Percentiles rank a stretch among this genome's conserved stretches.
phyloP scores from a whole-genome alignment of 2,888 invertebrate species.

The Vesta saturnalis region DNA sequence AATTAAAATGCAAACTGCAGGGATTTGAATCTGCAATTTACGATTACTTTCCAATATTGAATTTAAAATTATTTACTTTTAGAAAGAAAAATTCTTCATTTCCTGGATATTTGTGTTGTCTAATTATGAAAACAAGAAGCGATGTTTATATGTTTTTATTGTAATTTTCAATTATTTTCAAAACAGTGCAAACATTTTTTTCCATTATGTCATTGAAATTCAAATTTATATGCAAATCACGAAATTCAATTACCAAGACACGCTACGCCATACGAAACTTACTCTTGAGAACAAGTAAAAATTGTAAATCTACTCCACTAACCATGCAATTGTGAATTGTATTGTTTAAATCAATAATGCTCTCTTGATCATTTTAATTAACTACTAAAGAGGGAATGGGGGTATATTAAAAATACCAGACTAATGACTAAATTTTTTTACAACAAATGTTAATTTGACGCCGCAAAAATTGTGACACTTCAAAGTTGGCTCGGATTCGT shows the following conservation, averaged over 20 bases:
- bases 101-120: no score
- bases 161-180: not conserved
- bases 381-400: no score
- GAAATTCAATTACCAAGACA: conserved; percentile 1
- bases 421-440: no score
- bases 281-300: no score
- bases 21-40: not conserved
- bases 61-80: not conserved
- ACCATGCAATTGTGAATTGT: not conserved
- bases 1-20: conserved; percentile 11
- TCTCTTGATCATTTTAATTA: no score
- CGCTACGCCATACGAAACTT: not conserved
- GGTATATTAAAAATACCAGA: no score
- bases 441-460: no score
- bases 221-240: not conserved
- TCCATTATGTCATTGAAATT: not conserved
- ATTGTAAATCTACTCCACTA: not conserved
- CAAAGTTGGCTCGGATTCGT: no score
- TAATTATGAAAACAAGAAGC: no score
- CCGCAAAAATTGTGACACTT: no score
- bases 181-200: not conserved
- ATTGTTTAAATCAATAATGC: no score
- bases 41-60: not conserved
- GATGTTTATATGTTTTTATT: no score
- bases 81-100: not conserved